Base-by-base conservation (phyloP, 2,113 vertebrate genomes). In the Tyrannus savana region DNA sequence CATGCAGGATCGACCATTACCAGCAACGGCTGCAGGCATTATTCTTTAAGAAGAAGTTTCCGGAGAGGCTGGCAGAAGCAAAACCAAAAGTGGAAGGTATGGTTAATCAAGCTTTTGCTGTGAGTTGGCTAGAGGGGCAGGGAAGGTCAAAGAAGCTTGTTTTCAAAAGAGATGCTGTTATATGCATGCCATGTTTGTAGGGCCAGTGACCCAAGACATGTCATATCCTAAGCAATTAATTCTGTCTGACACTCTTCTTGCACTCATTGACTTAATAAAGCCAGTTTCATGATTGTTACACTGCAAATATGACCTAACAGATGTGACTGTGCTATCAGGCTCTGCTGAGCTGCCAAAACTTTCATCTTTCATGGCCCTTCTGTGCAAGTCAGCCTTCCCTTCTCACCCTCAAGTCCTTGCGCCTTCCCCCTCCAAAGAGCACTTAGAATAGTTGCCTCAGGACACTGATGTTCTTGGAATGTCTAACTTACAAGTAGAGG, bases 41-140 rank as follows among this genome's bases (percentile, higher is more conserved):
- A 37, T 99, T 99, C 98, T 99, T 99, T 80, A 99, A 99, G 97
- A 99, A 99, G 98, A 99, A 99, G 96, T 99, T 99, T 94, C 98
- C 99, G 53, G 99, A 99, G 95, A 98, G 99, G 46, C 96, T 99
- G 31, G 98, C 98, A 47, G 99, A 99, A 97, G 98, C 98, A 88
- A 99, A 99, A 95, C 99, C 99, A 7, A 99, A 99, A 96, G 99
- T 98, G 59, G 98, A 99, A 99, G 99, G 98, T 99, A 98, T 25
- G 75, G 11, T 76, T 60, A 90, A 83, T 59, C 89, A 80, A 81
- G 19, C 25, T 66, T 87, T 88, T 46, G 12, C 50, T 55, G 25
- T 24, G 64, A 41, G 35, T 15, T 62, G 19, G 33, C 8, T 33
- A 72, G 33, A 81, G 41, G 24, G 59, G 18, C 19, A 17, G 47